A percentile compares a stretch with the other conserved stretches of the same genome.
These are phyloP conservation scores for Pipistrellus nathusii DNA, from an alignment of 2,797 vertebrate species.

Conservation along the genomic window DNA sequence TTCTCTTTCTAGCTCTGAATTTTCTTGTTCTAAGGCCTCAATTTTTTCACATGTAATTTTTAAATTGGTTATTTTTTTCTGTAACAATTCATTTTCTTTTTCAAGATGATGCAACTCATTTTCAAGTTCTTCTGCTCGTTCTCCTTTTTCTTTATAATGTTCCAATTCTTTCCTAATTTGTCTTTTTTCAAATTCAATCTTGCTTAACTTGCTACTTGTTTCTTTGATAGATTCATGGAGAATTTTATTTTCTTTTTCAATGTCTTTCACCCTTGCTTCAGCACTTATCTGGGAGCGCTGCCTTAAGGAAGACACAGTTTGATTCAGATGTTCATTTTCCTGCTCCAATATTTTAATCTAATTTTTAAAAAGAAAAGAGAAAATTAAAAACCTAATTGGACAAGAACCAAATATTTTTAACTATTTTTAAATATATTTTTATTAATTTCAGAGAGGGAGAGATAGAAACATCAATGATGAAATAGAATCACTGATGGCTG, in stretches of 20 bases:
- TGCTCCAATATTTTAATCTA: slow-evolving; percentile 97
- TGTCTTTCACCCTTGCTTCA: slow-evolving; percentile 96
- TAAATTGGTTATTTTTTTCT: slow-evolving; percentile 95
- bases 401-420: slow-evolving; percentile 59
- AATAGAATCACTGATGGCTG: not conserved
- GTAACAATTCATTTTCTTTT: slow-evolving; percentile 95
- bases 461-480: not conserved
- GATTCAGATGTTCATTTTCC: slow-evolving; percentile 96
- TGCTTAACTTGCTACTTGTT: slow-evolving; percentile 95
- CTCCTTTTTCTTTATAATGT: slow-evolving; percentile 95
- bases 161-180: slow-evolving; percentile 96
- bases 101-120: slow-evolving; percentile 92
- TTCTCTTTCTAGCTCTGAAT: slow-evolving; percentile 93
- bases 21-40: slow-evolving; percentile 94
- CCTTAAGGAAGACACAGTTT: slow-evolving; percentile 94
- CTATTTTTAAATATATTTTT: not conserved
- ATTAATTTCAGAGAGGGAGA: not conserved
- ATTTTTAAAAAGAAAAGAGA: slow-evolving; percentile 59
- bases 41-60: slow-evolving; percentile 97
- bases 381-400: slow-evolving; percentile 62
- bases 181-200: slow-evolving; percentile 96
- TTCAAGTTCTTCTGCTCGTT: slow-evolving; percentile 95
- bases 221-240: slow-evolving; percentile 98
- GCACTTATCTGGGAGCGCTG: slow-evolving; percentile 96
- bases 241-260: slow-evolving; percentile 97